These are phyloP conservation scores for Heliconius sara DNA, from an alignment of 2,888 invertebrate genomes.

Conservation along the genomic window DNA sequence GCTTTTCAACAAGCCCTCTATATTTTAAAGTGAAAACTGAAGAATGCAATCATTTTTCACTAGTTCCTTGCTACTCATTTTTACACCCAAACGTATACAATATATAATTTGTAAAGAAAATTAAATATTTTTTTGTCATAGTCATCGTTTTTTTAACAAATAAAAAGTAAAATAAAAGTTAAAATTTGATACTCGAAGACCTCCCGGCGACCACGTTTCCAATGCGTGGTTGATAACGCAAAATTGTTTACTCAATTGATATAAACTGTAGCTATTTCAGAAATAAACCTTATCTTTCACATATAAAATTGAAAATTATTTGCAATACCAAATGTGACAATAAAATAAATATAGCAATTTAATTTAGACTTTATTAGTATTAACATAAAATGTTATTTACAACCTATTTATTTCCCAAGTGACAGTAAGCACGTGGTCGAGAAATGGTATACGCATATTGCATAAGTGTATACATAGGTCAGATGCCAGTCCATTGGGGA, in stretches of 20 bases:
- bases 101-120: background rate
- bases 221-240: conserved; percentile 51
- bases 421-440: conserved; percentile 36
- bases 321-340: background rate
- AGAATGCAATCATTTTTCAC: background rate
- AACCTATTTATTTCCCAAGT: conserved; percentile 4
- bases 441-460: conserved; percentile 41
- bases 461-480: conserved; percentile 37
- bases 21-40: background rate
- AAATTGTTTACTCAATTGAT: conserved; percentile 28
- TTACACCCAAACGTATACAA: too few relatives aligned
- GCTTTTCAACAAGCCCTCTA: too few relatives aligned
- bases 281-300: conserved; percentile 15
- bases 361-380: conserved; percentile 1
- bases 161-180: background rate
- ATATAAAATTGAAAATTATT: background rate
- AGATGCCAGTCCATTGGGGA: conserved; percentile 43
- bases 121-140: background rate
- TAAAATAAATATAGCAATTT: background rate
- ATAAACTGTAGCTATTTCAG: background rate
- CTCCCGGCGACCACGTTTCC: conserved; percentile 53
- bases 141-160: too few relatives aligned
- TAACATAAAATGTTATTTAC: background rate
- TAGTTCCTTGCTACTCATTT: too few relatives aligned
- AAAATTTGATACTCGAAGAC: conserved; percentile 39